Percentiles rank a stretch among this genome's conserved stretches.
These are phyloP conservation scores for Neocrepidodera transversa DNA, from an alignment of 2,888 invertebrate genomes.

Conservation along the genomic window DNA sequence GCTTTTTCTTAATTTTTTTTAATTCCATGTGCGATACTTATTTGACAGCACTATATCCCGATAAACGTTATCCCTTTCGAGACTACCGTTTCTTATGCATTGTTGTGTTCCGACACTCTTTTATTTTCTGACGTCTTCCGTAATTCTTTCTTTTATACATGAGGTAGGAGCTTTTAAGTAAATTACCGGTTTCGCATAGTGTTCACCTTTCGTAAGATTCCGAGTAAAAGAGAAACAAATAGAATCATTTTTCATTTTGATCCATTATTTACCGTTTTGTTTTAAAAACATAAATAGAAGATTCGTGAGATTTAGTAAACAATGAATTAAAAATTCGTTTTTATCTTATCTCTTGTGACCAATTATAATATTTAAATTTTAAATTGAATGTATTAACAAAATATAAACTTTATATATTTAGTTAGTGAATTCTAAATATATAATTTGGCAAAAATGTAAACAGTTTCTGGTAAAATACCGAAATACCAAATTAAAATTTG, in stretches of 20 bases:
- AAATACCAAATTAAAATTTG: too few relatives aligned
- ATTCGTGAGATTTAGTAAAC: not conserved
- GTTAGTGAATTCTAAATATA: too few relatives aligned
- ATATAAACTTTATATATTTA: too few relatives aligned
- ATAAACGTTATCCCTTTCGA: conserved; percentile 45
- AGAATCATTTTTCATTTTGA: conserved; percentile 15
- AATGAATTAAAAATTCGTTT: not conserved
- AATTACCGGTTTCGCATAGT: conserved; percentile 43
- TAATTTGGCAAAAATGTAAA: too few relatives aligned
- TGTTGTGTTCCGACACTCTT: conserved; percentile 35
- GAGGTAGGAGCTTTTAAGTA: conserved; percentile 45
- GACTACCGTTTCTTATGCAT: conserved; percentile 39
- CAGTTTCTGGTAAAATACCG: too few relatives aligned
- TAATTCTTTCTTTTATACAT: conserved; percentile 41
- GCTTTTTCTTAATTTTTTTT: too few relatives aligned
- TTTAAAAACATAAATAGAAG: not conserved
- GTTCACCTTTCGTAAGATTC: conserved; percentile 22
- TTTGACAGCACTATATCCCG: conserved; percentile 28
- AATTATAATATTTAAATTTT: too few relatives aligned
- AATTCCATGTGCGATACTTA: too few relatives aligned
- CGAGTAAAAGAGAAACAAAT: conserved; percentile 24
- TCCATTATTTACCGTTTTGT: conserved; percentile 6
- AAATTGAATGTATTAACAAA: too few relatives aligned
- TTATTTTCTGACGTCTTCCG: conserved; percentile 41
- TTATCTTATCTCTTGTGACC: too few relatives aligned